Base-by-base conservation (phyloP, 2,888 invertebrate genomes). In the Drosophila paranaensis region DNA sequence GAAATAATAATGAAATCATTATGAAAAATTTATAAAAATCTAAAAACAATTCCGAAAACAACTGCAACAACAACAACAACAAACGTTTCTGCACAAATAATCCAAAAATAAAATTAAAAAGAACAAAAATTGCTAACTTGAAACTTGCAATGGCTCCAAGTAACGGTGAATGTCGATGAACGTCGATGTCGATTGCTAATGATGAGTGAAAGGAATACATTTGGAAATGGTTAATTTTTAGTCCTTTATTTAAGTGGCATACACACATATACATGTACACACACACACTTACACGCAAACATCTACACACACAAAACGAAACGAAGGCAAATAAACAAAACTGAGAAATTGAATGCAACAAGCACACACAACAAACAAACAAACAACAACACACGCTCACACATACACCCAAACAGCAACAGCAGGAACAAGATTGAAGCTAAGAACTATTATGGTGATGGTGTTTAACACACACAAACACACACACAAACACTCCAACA, bases 221-320 rank as follows among this genome's bases (percentile, higher is more conserved):
- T 80, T 81, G 78, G 81, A 75, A 64, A 77, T 79, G 84, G 80
- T 81, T 79, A 72, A 73, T 73, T 83, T 74, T 71, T 84, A 81
- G 80, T 71, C 76, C 71, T 63, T 78, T 83, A 80, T 72, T 83
- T 83, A 83, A 82, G 83, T 65, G 75, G 78, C 72, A 82, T 79
- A 60, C 39, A 45, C 61, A 60, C 43, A 54, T 39, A 46, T 51
- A 56, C 39, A 67, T 50, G 58, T 10, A 43, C 51, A 60, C 30
- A 65, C 33, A 53, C 35, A 77, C 50, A 77, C 33, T 10, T 33
- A 78, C 37, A 60, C n/a, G 39, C 55, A 60, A 35, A 65, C 45
- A 54, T 30, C 70, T 48, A 74, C 33, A 79, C 35, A 45, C 55
- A 63, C 25, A 13, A 33, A 61, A 37, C 25, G 27, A 61, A 62